These are phyloP conservation scores for Nymphalis urticae DNA, from an alignment of 2,888 invertebrate genomes.

Conservation along the genomic window DNA sequence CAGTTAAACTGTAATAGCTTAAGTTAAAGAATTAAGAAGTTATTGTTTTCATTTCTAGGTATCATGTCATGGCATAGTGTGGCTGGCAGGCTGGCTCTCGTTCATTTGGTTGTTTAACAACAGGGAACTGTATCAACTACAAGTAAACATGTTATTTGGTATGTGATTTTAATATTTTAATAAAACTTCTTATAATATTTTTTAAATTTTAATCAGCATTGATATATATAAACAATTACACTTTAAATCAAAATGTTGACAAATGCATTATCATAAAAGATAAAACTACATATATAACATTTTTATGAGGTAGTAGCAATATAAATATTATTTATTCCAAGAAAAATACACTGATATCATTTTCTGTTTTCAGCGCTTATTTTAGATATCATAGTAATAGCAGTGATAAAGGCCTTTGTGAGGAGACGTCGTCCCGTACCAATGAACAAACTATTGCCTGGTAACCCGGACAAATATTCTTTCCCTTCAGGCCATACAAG, in stretches of 20 bases:
- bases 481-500: conserved; percentile 98
- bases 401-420: conserved; percentile 88
- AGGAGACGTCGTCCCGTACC: conserved; percentile 88
- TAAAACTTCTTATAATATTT: too few relatives aligned
- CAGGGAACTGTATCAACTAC: conserved; percentile 87
- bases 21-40: not conserved
- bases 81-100: conserved; percentile 89
- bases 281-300: too few relatives aligned
- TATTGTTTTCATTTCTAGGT: conserved; percentile 74
- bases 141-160: conserved; percentile 93
- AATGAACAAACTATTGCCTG: conserved; percentile 85
- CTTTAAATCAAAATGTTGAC: too few relatives aligned
- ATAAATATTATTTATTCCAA: not conserved
- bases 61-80: conserved; percentile 94
- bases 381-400: conserved; percentile 89
- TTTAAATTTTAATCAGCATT: too few relatives aligned
- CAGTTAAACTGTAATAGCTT: too few relatives aligned
- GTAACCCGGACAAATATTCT: conserved; percentile 93
- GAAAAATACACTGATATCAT: not conserved
- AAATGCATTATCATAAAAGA: too few relatives aligned
- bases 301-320: not conserved
- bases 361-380: conserved; percentile 84
- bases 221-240: too few relatives aligned
- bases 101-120: conserved; percentile 89
- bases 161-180: conserved; percentile 46